Evolutionary conservation across 2,797 vertebrate genomes (phyloP), one percentile per base, ranked within the genome.

Genomic region (Rhinoraja longicauda): DNA sequence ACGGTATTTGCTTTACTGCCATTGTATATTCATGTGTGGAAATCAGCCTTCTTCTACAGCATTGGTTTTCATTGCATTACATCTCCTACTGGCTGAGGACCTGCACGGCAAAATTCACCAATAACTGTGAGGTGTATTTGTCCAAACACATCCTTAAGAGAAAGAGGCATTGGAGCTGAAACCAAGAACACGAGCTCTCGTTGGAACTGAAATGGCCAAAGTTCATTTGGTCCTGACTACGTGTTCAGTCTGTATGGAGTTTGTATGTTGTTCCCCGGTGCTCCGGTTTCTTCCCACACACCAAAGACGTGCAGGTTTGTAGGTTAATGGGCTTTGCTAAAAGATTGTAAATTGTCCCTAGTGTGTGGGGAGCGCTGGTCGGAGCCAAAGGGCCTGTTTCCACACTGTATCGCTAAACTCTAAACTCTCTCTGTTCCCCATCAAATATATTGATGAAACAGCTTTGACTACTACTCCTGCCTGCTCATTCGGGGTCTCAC

Each of bases 201-300:
- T 32, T 88, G 84, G 59, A 88, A 36, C 32, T 88, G 84, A 88
- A n/a, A n/a, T 86, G 29, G 13, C 57, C n/a, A 19, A 86, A 86
- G n/a, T 86, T 29, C 62, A 17, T 86, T 53, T 53, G 45, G 4
- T 53, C 45, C 45, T 5, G 45, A 53, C 4, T 53, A 53, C 4
- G 4, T 45, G 45, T 53, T 53, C 45, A 53, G 45, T 53, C 4
- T 53, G 45, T 53, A 53, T 45, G 45, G 45, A 53, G 45, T 53
- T 53, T 53, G 3, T 53, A 5, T 0, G 45, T 53, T 53, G 53
- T 53, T 45, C 45, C 45, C 4, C 45, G 45, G 45, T 53, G 45
- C 45, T 53, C 45, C 45, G 53, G 45, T 53, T 53, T 53, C 4
- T 5, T 53, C 45, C 45, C 45, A 53, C 45, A 53, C 45, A 53